phyloP scores from a whole-genome alignment of 2,113 vertebrate genomes.

The Rhegmatorhina hoffmannsi region DNA sequence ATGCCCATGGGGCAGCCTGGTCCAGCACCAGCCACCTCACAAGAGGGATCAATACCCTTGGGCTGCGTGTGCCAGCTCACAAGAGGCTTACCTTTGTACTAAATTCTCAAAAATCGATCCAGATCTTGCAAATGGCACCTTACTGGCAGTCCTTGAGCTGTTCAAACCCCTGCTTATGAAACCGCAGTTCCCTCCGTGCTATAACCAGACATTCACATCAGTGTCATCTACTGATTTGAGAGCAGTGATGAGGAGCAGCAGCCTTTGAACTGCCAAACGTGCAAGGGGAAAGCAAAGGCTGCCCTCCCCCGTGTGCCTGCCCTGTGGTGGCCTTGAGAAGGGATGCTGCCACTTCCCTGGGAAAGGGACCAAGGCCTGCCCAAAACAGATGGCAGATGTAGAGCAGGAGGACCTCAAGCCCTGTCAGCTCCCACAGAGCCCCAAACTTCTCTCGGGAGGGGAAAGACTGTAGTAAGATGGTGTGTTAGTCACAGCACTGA shows the following conservation, averaged over 20 bases:
- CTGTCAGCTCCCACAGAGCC: not conserved
- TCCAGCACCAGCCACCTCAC: not conserved
- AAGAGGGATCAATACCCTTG: not conserved
- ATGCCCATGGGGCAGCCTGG: fast-evolving
- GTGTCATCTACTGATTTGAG: not conserved
- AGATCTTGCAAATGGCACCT: not conserved
- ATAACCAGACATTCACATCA: not conserved
- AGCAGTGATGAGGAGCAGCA: not conserved
- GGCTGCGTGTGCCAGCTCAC: not conserved
- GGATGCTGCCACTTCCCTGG: not conserved
- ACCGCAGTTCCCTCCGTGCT: fast-evolving
- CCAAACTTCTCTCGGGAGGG: not conserved
- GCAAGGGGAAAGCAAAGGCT: not conserved
- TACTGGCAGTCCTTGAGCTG: not conserved
- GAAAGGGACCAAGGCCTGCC: slow-evolving; percentile 19
- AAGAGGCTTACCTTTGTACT: slow-evolving; percentile 12
- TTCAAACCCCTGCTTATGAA: fast-evolving
- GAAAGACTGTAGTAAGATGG: not conserved
- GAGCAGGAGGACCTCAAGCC: not conserved
- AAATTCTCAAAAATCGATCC: not conserved
- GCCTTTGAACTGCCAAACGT: not conserved
- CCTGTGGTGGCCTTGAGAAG: not conserved
- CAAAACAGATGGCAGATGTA: not conserved
- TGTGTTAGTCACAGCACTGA: fast-evolving
- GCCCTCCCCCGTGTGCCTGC: not conserved